These are phyloP conservation scores for Anthoscopus minutus DNA, from an alignment of 2,113 vertebrate genomes.

Conservation along the genomic window DNA sequence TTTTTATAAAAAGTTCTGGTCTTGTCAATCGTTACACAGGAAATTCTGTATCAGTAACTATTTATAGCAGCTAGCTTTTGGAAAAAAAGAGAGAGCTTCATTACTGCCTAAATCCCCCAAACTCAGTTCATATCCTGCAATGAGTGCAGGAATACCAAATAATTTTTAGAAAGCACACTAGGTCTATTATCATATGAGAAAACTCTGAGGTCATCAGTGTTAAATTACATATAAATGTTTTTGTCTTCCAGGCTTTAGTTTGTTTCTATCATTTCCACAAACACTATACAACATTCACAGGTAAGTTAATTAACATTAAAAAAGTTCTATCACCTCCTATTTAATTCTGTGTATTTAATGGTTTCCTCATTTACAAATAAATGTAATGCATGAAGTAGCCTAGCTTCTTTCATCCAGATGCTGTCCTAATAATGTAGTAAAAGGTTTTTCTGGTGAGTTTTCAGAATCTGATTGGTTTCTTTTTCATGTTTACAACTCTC, in stretches of 20 bases:
- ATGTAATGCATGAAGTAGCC: not conserved
- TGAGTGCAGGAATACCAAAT: not conserved
- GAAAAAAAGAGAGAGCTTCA: not conserved
- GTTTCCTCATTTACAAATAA: not conserved
- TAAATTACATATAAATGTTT: not conserved
- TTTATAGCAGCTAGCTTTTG: not conserved
- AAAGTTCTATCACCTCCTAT: not conserved
- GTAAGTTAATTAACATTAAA: constrained; percentile 18
- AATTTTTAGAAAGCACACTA: not conserved
- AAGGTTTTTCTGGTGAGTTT: not conserved
- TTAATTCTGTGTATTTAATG: not conserved
- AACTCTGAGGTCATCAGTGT: not conserved
- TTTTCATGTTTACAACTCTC: not conserved
- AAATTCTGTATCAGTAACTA: not conserved
- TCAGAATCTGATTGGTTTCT: not conserved
- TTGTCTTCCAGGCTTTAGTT: constrained; percentile 51
- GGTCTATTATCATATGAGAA: not conserved
- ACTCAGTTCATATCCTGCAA: not conserved
- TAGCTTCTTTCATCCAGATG: not conserved
- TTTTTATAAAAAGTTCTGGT: not conserved
- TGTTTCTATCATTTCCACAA: constrained; percentile 57
- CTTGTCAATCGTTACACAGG: not conserved
- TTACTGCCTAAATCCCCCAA: not conserved
- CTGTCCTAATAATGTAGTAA: not conserved
- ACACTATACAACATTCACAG: constrained; percentile 57